A percentile compares a stretch with the other conserved stretches of the same genome.
These are phyloP conservation scores for Drosophila pseudotalamancana DNA, from an alignment of 2,888 invertebrate species.

Conservation along the genomic window DNA sequence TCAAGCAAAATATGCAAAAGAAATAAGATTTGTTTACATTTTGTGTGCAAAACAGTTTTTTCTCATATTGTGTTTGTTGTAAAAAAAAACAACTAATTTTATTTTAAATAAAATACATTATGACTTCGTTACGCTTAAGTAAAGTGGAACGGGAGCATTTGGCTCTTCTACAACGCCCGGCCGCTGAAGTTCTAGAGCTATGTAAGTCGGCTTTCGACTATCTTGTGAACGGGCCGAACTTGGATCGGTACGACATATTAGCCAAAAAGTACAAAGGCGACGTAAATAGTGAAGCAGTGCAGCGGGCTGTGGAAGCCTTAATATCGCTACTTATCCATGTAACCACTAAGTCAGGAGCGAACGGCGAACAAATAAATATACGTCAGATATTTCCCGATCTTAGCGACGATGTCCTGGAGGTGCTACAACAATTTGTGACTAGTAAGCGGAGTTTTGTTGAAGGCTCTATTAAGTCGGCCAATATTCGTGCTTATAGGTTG, in stretches of 20 bases:
- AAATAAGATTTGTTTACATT: slow-evolving; percentile 37
- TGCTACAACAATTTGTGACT: slow-evolving; percentile 81
- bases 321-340: slow-evolving; percentile 90
- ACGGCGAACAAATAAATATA: slow-evolving; percentile 59
- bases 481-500: slow-evolving; percentile 79
- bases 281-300: slow-evolving; percentile 83
- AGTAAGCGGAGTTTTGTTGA: slow-evolving; percentile 82
- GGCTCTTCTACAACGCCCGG: slow-evolving; percentile 85
- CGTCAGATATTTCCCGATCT: slow-evolving; percentile 68
- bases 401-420: slow-evolving; percentile 73
- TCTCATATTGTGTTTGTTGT: slow-evolving; percentile 34
- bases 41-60: slow-evolving; percentile 1
- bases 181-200: slow-evolving; percentile 87
- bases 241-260: slow-evolving; percentile 85
- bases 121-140: slow-evolving; percentile 82
- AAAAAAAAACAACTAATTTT: neutral
- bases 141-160: slow-evolving; percentile 87
- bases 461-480: slow-evolving; percentile 82
- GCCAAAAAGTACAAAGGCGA: slow-evolving; percentile 84
- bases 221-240: slow-evolving; percentile 87
- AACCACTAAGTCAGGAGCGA: slow-evolving; percentile 89
- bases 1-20: slow-evolving; percentile 8
- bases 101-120: neutral
- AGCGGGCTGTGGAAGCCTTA: slow-evolving; percentile 88
- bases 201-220: slow-evolving; percentile 88